A percentile compares a stretch with the other conserved stretches of the same genome.
phyloP scores from a whole-genome alignment of 2,113 vertebrate genomes.

The Bos indicus region DNA sequence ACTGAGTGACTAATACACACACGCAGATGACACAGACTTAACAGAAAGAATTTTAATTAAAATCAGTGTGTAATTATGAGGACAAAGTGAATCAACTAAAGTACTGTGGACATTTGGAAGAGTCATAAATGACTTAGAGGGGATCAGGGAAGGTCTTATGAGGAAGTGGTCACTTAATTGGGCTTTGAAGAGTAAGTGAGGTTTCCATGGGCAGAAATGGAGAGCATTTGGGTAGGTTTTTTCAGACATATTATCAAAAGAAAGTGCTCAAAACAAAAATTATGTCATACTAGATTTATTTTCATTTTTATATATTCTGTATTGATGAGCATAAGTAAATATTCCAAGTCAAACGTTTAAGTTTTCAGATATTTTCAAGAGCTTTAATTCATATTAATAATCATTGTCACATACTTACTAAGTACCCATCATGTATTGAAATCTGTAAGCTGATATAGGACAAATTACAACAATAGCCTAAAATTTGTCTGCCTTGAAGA shows the following conservation, averaged over 20 bases:
- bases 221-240: not conserved
- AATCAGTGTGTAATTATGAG: not conserved
- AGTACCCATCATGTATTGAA: not conserved
- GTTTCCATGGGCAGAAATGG: not conserved
- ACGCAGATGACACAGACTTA: not conserved
- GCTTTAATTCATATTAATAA: not conserved
- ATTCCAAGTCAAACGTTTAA: not conserved
- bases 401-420: not conserved
- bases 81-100: not conserved
- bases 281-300: not conserved
- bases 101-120: not conserved
- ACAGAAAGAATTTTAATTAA: conserved; percentile 22
- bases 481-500: not conserved
- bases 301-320: not conserved
- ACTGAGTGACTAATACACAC: not conserved
- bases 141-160: not conserved
- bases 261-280: not conserved
- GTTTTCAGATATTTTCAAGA: not conserved
- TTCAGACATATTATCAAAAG: conserved; percentile 4
- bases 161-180: not conserved
- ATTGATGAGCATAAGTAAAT: not conserved
- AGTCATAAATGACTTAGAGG: not conserved
- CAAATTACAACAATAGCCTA: not conserved
- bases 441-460: not conserved
- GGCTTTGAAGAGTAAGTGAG: not conserved